These are phyloP conservation scores for Procapra przewalskii DNA, from an alignment of 2,113 vertebrate genomes.

Conservation along the genomic window DNA sequence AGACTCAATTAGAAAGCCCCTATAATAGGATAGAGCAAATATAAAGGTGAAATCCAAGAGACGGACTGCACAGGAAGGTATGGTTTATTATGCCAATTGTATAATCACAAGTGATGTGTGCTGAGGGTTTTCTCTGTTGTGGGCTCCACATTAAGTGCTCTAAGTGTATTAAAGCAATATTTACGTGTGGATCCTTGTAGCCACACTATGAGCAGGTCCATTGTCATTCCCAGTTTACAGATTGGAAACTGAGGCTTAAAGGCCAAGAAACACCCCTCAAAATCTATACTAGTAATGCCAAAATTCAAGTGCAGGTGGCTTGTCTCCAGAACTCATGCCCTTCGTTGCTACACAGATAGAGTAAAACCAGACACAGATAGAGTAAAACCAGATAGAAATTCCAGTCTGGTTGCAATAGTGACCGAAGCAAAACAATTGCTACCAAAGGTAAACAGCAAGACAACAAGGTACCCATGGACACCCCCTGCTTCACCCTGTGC, in stretches of 20 bases:
- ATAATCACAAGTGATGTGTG: neutral
- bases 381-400: conserved; percentile 49
- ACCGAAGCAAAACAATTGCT: neutral
- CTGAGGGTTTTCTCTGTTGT: neutral
- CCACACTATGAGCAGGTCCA: neutral
- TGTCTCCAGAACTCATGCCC: neutral
- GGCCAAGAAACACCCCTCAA: neutral
- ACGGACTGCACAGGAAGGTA: neutral
- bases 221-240: neutral
- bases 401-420: conserved; percentile 6
- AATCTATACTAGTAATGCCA: neutral
- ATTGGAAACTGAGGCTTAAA: neutral
- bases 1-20: neutral
- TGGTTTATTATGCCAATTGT: neutral
- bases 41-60: neutral
- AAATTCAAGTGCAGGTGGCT: neutral
- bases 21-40: neutral
- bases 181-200: neutral
- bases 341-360: neutral
- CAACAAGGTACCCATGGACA: neutral
- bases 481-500: neutral
- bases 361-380: neutral
- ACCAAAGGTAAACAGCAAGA: conserved; percentile 7
- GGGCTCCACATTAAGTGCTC: neutral
- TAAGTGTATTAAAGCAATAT: neutral